Evolutionary conservation across 2,888 invertebrate species (phyloP).

Genomic region (Campoletis raptor): DNA sequence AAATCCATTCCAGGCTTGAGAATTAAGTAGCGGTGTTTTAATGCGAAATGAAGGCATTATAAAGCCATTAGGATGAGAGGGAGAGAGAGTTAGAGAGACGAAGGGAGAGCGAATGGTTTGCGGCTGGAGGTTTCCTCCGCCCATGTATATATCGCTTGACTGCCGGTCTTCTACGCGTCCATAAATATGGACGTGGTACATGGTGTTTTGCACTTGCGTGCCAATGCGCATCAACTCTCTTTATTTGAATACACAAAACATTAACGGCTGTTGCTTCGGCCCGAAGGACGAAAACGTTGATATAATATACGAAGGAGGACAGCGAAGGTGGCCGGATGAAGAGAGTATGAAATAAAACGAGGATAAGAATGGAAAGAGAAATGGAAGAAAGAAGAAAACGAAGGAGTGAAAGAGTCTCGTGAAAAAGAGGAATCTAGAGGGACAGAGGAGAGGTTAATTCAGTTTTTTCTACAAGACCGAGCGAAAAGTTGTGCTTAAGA

Average conservation of each 20-base stretch:
- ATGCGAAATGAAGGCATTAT: conserved; percentile 83
- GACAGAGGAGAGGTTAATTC: conserved; percentile 2
- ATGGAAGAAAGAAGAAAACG: conserved; percentile 15
- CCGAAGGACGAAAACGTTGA: conserved; percentile 55
- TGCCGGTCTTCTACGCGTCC: conserved; percentile 34
- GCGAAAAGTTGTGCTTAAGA: conserved; percentile 28
- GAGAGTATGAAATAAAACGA: neutral
- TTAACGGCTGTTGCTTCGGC: conserved; percentile 77
- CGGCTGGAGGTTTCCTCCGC: conserved; percentile 52
- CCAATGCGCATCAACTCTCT: conserved; percentile 78
- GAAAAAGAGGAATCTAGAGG: neutral
- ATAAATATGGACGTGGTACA: conserved; percentile 18
- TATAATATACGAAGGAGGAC: conserved; percentile 20
- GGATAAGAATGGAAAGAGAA: conserved; percentile 34
- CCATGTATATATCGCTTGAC: conserved; percentile 43
- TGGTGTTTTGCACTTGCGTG: conserved; percentile 76
- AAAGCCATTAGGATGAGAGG: conserved; percentile 80
- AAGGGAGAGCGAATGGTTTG: conserved; percentile 58
- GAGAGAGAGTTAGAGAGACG: conserved; percentile 1
- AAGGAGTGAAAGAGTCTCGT: conserved; percentile 28
- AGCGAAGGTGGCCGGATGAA: conserved; percentile 11
- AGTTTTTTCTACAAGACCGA: conserved; percentile 57
- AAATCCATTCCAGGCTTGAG: conserved; percentile 54
- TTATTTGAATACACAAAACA: conserved; percentile 84
- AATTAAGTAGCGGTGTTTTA: conserved; percentile 77